These are phyloP conservation scores for Sebastes glaucus DNA, from an alignment of 2,797 vertebrate genomes.

Conservation along the genomic window DNA sequence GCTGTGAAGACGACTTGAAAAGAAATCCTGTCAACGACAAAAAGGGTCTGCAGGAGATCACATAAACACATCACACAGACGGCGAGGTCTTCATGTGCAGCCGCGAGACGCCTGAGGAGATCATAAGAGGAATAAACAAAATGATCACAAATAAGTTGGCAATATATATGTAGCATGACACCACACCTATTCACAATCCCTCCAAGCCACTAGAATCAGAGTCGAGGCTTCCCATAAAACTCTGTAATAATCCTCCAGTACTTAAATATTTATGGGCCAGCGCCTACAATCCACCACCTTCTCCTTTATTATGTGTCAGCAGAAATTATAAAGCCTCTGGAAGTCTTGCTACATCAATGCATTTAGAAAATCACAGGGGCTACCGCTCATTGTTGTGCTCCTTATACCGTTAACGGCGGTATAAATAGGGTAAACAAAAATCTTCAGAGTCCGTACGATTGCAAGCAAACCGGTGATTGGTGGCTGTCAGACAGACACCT, in stretches of 20 bases:
- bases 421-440: constrained; percentile 60
- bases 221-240: constrained; percentile 45
- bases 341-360: constrained; percentile 39
- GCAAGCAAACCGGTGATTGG: constrained; percentile 25
- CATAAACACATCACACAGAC: neutral
- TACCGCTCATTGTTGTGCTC: constrained; percentile 22
- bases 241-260: constrained; percentile 64
- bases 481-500: constrained; percentile 2
- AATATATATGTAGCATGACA: constrained; percentile 3
- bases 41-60: neutral
- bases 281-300: constrained; percentile 38
- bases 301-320: constrained; percentile 71
- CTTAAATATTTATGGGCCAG: constrained; percentile 75
- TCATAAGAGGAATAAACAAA: constrained; percentile 26
- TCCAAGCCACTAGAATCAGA: constrained; percentile 52
- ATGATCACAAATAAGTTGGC: constrained; percentile 17
- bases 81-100: neutral
- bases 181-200: constrained; percentile 32
- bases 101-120: neutral
- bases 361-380: constrained; percentile 50
- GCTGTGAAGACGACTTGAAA: neutral
- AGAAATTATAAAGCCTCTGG: constrained; percentile 60
- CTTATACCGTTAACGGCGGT: neutral
- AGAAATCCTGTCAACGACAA: neutral
- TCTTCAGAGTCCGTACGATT: constrained; percentile 28